phyloP scores from a whole-genome alignment of 2,113 vertebrate genomes.

The Ciconia boyciana region DNA sequence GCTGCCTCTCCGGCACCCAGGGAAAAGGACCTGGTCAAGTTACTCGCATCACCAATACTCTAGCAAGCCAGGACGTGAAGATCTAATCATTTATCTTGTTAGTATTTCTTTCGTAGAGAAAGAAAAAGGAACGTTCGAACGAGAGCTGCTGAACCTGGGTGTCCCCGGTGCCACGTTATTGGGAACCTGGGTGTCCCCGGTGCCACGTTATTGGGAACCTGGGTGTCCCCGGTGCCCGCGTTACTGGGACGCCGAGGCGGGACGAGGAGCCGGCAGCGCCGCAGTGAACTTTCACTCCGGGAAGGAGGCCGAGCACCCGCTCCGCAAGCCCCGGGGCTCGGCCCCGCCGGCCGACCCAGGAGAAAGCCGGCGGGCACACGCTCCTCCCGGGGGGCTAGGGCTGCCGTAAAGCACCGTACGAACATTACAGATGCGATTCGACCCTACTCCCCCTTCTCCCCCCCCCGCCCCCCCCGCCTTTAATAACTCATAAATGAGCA shows the following conservation, averaged over 20 bases:
- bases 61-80: not conserved
- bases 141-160: accelerated
- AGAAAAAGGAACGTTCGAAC: accelerated
- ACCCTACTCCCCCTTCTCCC: no score
- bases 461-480: no score
- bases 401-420: not conserved
- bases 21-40: not conserved
- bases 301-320: not conserved
- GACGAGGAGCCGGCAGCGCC: no score
- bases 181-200: no score
- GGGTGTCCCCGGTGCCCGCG: no score
- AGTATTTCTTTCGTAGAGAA: not conserved
- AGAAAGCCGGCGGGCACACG: not conserved
- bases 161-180: not conserved
- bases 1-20: not conserved
- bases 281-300: not conserved
- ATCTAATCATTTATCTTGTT: accelerated
- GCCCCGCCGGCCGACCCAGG: not conserved
- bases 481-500: not conserved
- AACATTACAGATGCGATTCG: no score
- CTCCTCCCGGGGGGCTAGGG: not conserved
- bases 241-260: no score
- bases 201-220: no score
- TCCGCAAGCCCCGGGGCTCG: not conserved
- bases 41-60: not conserved